Evolutionary conservation across 1,140 invertebrate species (phyloP), one percentile per base, ranked within the genome.

Genomic region (Heliconius hermathena): DNA sequence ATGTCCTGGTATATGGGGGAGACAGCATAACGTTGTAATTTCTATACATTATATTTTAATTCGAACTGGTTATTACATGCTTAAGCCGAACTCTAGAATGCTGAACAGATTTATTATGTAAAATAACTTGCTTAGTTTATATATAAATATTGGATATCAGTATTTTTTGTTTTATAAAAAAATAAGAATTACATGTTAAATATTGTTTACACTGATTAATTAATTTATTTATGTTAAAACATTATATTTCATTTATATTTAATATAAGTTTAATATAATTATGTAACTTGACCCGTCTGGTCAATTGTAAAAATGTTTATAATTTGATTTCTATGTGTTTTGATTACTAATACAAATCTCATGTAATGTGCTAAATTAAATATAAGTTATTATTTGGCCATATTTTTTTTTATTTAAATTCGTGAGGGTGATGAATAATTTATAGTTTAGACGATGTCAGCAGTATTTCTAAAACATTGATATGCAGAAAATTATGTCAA

Each of bases 281-380:
- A 5, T 20, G 2, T 52, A 52, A 52, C 49, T 18, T 52, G 60
- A 26, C 60, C 22, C 22, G 2, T 26, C 22, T 60, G 57, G 60
- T 26, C 72, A 73, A 73, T 49, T 73, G 49, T 73, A 73, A 41
- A 73, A 41, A 52, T 20, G 49, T 46, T 20, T 22, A 46, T 46
- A 46, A 22, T 26, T 73, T 49, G 26, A 73, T 29, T 66, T 66
- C 13, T 29, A 16, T 66, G 13, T 66, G 54, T n/a, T 22, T 60
- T 20, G 3, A 60, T 60, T 22, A 60, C n/a, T 66, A 29, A 66
- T 57, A 66, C 60, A 29, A 66, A 66, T 66, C 60, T 66, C 60
- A 66, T 66, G 60, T 66, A 13, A 60, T 60, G n/a, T 66, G 22
- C 60, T 29, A 66, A 66, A 9, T 66, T 66, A 26, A 66, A 66